Base-by-base conservation (phyloP, 2,888 invertebrate species). In the Leucophora obtusa region DNA sequence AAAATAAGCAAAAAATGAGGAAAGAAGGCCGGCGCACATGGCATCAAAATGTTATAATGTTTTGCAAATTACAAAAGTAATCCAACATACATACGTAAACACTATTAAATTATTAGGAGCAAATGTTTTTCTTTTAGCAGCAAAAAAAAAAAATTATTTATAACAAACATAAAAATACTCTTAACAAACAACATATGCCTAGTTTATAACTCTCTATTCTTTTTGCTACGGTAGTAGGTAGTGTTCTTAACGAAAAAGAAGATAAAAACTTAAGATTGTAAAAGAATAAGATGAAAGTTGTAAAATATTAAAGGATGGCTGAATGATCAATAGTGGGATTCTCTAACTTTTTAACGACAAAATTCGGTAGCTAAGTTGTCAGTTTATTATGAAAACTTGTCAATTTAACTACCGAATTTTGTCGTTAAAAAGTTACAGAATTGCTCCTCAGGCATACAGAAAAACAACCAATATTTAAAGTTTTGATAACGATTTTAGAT, bases 41-140 rank as follows among this genome's bases (percentile, higher is more conserved):
- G 79, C 65, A 73, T 79, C 50, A 53, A 79, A 69, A 73, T 78
- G 17, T 69, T 76, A 56, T 58, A 47, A 43, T 53, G 56, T 59
- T 28, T 28, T 28, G 38, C 33, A 65, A 60, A 47, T 54, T 56
- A 47, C 6, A 56, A 74, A 59, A 60, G 35, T 33, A 65, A 65
- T 33, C 35, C 10, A 43, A 24, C 62, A 21, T 35, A 38, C 38
- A 28, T 38, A 11, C 38, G 7, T 6, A 28, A 3, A 28, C 28
- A 28, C 4, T 28, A 28, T 28, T 6, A 28, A 4, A 50, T 53
- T 50, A 53, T 60, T 38, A 35, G 66, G n/a, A 54, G 18, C 68
- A 60, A 62, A 51, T 51, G 51, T 15, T 43, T 14, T 43, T 15
- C 11, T 14, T 11, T 43, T 43, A n/a, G 6, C n/a, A n/a, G 14